Base-by-base conservation (phyloP, 2,797 vertebrate genomes). In the Naso thynnoides region DNA sequence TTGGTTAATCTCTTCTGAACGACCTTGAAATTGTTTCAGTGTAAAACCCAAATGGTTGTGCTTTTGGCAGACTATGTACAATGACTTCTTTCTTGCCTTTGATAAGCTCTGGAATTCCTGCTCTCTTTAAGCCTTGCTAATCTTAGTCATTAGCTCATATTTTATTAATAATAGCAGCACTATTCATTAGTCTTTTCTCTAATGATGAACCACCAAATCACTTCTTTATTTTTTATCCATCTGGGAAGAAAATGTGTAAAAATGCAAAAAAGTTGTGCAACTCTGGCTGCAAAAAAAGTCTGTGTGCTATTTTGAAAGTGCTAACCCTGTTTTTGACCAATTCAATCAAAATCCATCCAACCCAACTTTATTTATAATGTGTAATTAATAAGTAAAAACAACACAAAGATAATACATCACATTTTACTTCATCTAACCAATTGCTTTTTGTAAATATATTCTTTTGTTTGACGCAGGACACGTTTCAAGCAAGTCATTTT, bases 81-180 rank as follows among this genome's bases (percentile, higher is more conserved):
- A 81, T 59, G 42, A 39, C 33, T 48, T 55, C 42, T 65, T 75
- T 82, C 42, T 88, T 58, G 39, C 27, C 26, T 45, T 29, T 62
- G 24, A 61, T 50, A 68, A 78, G 19, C 65, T 70, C 3, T 70
- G 52, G 56, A 66, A 77, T 83, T 64, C 66, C 48, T 62, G 26
- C 33, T 26, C 13, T 62, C 29, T 50, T 67, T 54, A 76, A 86
- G 66, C 55, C 33, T 27, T 8, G 7, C 16, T 84, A 85, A 89
- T 81, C 79, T 64, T 16, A 6, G 23, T 29, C 60, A 56, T 67
- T 50, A 57, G 5, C 55, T 33, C 1, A 9, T 47, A 19, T 66
- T 72, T 53, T 63, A 47, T 45, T 11, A 58, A 75, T 58, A 59
- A 39, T 31, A 15, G 23, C 18, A 24, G 24, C 18, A 29, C 23